These are phyloP conservation scores for Intellagama lesueurii DNA, from an alignment of 2,797 vertebrate species.

Conservation along the genomic window DNA sequence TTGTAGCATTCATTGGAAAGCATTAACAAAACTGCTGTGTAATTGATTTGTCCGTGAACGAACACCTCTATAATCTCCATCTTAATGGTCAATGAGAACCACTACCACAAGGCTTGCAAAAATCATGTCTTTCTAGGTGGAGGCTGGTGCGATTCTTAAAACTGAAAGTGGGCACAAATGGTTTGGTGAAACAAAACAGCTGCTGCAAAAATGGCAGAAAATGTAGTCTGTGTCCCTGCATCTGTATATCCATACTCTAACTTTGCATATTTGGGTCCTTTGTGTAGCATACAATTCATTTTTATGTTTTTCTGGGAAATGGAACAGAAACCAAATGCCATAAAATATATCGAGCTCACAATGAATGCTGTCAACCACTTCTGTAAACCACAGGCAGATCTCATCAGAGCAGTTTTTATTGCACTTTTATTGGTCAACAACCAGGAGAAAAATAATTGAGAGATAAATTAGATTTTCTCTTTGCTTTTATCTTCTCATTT, in stretches of 20 bases:
- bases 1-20: background rate
- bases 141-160: background rate
- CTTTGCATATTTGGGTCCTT: background rate
- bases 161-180: constrained; percentile 16
- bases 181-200: constrained; percentile 13
- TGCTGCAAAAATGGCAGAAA: background rate
- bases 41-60: background rate
- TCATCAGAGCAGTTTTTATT: constrained; percentile 31
- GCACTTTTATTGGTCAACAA: constrained; percentile 22
- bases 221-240: background rate
- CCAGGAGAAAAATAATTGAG: constrained; percentile 36
- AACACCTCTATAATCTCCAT: background rate
- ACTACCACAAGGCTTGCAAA: background rate
- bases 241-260: background rate
- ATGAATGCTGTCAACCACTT: constrained; percentile 43
- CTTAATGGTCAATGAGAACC: background rate
- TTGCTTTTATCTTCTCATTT: constrained; percentile 14
- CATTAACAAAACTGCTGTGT: background rate
- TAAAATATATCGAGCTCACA: constrained; percentile 36
- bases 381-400: constrained; percentile 23
- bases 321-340: constrained; percentile 13
- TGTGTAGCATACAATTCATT: constrained; percentile 17
- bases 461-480: constrained; percentile 14
- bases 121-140: background rate
- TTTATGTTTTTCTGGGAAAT: constrained; percentile 39